Evolutionary conservation across 2,113 vertebrate genomes (phyloP).

Genomic region (Elgaria multicarinata): DNA sequence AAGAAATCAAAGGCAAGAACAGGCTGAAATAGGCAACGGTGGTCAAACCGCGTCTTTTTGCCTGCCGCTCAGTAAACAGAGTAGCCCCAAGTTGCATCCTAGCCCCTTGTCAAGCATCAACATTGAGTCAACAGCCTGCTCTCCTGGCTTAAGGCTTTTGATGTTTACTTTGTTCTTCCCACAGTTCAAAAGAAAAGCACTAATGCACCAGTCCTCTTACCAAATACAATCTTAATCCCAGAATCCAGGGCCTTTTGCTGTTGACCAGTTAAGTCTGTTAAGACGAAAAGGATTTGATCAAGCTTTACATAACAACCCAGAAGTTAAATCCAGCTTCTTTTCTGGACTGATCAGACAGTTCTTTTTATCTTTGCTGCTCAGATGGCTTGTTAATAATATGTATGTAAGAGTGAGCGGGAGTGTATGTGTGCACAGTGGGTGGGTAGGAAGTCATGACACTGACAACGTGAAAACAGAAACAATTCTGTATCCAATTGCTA

Average conservation of each 20-base stretch:
- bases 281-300: slow-evolving; percentile 79
- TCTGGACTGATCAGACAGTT: slow-evolving; percentile 72
- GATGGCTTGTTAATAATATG: slow-evolving; percentile 59
- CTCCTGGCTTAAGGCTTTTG: slow-evolving; percentile 74
- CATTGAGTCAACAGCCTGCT: slow-evolving; percentile 74
- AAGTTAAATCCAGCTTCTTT: slow-evolving; percentile 77
- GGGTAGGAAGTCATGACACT: slow-evolving; percentile 72
- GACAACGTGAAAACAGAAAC: slow-evolving; percentile 75
- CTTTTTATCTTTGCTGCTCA: slow-evolving; percentile 82
- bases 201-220: slow-evolving; percentile 72
- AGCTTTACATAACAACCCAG: slow-evolving; percentile 81
- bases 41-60: slow-evolving; percentile 61
- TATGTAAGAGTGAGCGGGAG: too few species aligned
- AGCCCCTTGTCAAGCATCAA: slow-evolving; percentile 71
- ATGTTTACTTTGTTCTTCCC: slow-evolving; percentile 81
- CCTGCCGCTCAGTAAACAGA: slow-evolving; percentile 62
- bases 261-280: slow-evolving; percentile 81
- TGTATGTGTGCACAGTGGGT: neutral
- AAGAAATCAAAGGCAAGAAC: slow-evolving; percentile 57
- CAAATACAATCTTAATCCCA: slow-evolving; percentile 82
- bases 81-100: slow-evolving; percentile 56
- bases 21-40: slow-evolving; percentile 7
- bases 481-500: slow-evolving; percentile 51
- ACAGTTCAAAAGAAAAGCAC: slow-evolving; percentile 80
- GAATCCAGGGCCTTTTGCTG: slow-evolving; percentile 75